Evolutionary conservation across 2,113 vertebrate species (phyloP).

Genomic region (Aythya baeri): DNA sequence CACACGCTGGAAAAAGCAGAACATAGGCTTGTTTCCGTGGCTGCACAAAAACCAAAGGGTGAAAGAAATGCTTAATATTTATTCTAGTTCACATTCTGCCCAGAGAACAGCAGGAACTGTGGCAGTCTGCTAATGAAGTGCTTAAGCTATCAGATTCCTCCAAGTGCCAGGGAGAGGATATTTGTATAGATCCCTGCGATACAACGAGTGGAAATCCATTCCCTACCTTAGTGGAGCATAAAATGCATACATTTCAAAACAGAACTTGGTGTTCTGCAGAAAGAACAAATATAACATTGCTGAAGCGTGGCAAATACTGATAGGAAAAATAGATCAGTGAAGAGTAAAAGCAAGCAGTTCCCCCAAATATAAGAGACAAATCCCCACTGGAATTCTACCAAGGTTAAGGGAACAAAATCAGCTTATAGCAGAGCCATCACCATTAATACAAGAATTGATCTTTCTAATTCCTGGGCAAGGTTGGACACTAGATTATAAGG

Average conservation of each 20-base stretch:
- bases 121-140: background rate
- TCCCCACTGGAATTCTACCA: background rate
- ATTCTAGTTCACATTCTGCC: background rate
- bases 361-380: background rate
- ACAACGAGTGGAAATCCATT: conserved; percentile 1
- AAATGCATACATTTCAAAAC: conserved; percentile 13
- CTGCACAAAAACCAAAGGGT: background rate
- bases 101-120: background rate
- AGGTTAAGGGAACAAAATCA: background rate
- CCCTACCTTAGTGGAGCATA: background rate
- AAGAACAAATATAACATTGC: background rate
- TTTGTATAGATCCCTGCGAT: background rate
- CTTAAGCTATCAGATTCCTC: background rate
- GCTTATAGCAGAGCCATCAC: background rate
- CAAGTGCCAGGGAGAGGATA: background rate
- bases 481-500: background rate
- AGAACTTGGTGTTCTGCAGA: background rate
- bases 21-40: background rate
- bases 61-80: background rate
- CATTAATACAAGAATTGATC: background rate
- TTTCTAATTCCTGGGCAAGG: background rate
- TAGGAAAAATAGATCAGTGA: background rate
- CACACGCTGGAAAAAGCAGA: background rate
- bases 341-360: background rate
- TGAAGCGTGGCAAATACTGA: background rate